Evolutionary conservation across 1,140 invertebrate genomes (phyloP).

Genomic region (Dinoponera quadriceps): DNA sequence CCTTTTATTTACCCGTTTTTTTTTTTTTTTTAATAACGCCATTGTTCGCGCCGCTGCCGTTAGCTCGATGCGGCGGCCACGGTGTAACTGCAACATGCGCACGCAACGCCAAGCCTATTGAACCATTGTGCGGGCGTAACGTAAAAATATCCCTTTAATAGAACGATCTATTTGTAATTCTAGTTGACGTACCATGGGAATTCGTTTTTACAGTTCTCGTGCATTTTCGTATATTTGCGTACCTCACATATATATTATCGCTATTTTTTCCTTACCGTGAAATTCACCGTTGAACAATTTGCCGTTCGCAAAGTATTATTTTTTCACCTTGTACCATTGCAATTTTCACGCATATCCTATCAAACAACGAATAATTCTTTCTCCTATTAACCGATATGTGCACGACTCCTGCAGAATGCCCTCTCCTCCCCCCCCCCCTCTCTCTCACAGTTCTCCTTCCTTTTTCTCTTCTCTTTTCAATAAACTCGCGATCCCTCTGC

Average conservation of each 20-base stretch:
- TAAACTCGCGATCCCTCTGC: not conserved
- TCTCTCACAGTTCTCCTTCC: too few species aligned
- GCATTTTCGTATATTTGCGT: slow-evolving; percentile 4
- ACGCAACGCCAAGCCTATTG: slow-evolving; percentile 31
- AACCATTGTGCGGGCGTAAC: slow-evolving; percentile 45
- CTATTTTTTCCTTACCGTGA: too few species aligned
- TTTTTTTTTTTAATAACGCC: slow-evolving; percentile 36
- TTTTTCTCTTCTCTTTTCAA: not conserved
- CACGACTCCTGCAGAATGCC: too few species aligned
- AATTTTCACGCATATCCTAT: too few species aligned
- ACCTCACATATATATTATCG: not conserved
- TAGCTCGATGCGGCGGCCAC: slow-evolving; percentile 21
- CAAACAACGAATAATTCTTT: too few species aligned
- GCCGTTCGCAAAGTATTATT: too few species aligned
- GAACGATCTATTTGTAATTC: slow-evolving; percentile 60
- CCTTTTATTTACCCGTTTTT: too few species aligned
- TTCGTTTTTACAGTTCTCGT: slow-evolving; percentile 23
- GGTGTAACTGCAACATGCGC: slow-evolving; percentile 25
- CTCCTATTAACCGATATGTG: too few species aligned
- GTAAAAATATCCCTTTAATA: slow-evolving; percentile 55
- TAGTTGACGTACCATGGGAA: slow-evolving; percentile 9
- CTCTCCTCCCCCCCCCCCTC: too few species aligned
- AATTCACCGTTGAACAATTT: too few species aligned
- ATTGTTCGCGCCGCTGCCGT: slow-evolving; percentile 51
- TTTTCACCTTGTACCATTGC: too few species aligned